These are phyloP conservation scores for Barypeithes pellucidus DNA, from an alignment of 2,888 invertebrate species.

Conservation along the genomic window DNA sequence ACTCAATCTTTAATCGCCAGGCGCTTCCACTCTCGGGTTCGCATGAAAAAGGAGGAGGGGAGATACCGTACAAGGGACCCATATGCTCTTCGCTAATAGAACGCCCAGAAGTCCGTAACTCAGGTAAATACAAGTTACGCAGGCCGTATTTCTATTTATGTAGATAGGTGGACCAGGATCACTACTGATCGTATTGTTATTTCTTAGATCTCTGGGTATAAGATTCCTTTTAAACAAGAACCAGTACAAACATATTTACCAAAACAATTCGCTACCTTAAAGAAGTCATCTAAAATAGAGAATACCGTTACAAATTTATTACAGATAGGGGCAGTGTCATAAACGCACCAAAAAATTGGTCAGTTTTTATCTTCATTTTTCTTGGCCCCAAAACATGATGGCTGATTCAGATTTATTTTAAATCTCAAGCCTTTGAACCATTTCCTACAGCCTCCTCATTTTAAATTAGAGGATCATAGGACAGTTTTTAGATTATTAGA, in stretches of 20 bases:
- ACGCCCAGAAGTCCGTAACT: not conserved
- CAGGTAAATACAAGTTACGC: constrained; percentile 38
- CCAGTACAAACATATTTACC: constrained; percentile 31
- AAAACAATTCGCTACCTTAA: not conserved
- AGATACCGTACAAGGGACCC: constrained; percentile 5
- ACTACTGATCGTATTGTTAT: constrained; percentile 35
- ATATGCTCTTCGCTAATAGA: constrained; percentile 25
- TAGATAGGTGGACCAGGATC: constrained; percentile 28
- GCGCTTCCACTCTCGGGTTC: constrained; percentile 25
- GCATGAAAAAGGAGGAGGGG: constrained; percentile 42
- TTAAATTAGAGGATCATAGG: constrained; percentile 59
- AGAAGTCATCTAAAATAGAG: too few species aligned
- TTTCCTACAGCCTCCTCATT: constrained; percentile 56
- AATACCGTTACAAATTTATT: too few species aligned
- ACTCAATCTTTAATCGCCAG: constrained; percentile 37
- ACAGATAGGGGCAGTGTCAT: constrained; percentile 39
- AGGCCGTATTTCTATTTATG: constrained; percentile 34
- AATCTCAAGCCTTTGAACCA: constrained; percentile 55
- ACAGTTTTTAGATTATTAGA: constrained; percentile 55
- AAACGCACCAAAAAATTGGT: constrained; percentile 24
- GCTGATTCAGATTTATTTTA: constrained; percentile 49
- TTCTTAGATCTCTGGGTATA: constrained; percentile 38
- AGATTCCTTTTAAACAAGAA: constrained; percentile 26
- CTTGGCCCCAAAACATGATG: constrained; percentile 50
- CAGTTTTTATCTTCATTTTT: constrained; percentile 52